Evolutionary conservation across 2,888 invertebrate genomes (phyloP).

Genomic region (Stenolophus ochropezus): DNA sequence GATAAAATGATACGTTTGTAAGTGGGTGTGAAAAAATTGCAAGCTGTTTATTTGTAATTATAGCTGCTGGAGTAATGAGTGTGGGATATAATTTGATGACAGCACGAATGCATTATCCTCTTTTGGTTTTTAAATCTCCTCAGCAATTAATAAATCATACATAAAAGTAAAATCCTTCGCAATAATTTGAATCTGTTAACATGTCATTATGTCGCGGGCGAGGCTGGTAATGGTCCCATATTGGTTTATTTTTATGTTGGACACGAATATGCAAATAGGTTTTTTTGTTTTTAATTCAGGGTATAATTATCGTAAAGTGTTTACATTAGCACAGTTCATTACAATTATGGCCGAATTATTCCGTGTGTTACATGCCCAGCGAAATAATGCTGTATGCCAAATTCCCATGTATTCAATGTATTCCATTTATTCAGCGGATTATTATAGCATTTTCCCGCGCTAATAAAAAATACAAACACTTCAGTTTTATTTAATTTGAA

Average conservation of each 20-base stretch:
- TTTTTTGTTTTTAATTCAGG: slow-evolving; percentile 3
- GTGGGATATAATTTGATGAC: neutral
- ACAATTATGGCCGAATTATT: slow-evolving; percentile 25
- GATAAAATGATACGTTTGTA: no score
- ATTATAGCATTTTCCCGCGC: neutral
- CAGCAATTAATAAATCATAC: neutral
- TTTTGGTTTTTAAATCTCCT: neutral
- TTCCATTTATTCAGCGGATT: slow-evolving; percentile 4
- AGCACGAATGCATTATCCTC: neutral
- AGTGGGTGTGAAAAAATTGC: no score
- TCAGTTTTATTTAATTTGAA: neutral
- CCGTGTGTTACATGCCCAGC: slow-evolving; percentile 14
- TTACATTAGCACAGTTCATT: slow-evolving; percentile 25
- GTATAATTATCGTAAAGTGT: slow-evolving; percentile 36
- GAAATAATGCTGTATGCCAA: slow-evolving; percentile 12
- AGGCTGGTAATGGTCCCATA: neutral
- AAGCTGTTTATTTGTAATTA: no score
- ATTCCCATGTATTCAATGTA: neutral
- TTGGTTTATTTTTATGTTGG: neutral
- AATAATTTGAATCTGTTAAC: neutral
- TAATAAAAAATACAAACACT: neutral
- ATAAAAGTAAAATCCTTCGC: neutral
- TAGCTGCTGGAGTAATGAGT: neutral
- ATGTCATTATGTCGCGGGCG: neutral
- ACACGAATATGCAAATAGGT: slow-evolving; percentile 15